phyloP scores from a whole-genome alignment of 2,113 vertebrate species.

The Hipposideros armiger region DNA sequence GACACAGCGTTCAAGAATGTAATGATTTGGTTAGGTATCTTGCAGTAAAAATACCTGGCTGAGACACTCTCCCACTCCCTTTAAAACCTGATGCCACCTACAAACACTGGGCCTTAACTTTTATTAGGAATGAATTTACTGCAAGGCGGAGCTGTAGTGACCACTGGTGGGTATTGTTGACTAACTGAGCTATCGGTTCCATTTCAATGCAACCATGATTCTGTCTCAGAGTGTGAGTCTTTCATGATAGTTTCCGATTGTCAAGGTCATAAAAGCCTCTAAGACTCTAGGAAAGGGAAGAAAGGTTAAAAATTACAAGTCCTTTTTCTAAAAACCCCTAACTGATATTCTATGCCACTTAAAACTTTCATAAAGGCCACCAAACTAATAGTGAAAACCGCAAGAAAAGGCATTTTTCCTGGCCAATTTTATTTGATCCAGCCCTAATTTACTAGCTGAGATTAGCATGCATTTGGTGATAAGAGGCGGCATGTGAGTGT shows the following conservation, averaged over 20 bases:
- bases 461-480: constrained; percentile 34
- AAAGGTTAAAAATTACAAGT: background rate
- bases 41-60: background rate
- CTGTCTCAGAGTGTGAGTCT: background rate
- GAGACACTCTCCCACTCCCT: background rate
- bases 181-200: background rate
- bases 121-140: background rate
- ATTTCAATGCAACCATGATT: background rate
- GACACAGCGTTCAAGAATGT: background rate
- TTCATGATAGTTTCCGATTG: background rate
- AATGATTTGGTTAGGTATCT: background rate
- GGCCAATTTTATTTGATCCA: constrained; percentile 30
- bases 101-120: background rate
- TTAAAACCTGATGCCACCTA: background rate
- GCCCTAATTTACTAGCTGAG: constrained; percentile 48
- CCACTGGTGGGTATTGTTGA: background rate
- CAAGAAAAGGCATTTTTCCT: constrained; percentile 17
- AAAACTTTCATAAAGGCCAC: background rate
- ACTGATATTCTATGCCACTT: background rate
- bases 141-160: background rate
- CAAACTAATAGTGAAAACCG: background rate
- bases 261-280: background rate
- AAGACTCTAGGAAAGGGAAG: constrained; percentile 11
- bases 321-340: background rate
- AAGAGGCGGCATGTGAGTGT: background rate